Evolutionary conservation across 2,113 vertebrate species (phyloP).

Genomic region (Peromyscus maniculatus): DNA sequence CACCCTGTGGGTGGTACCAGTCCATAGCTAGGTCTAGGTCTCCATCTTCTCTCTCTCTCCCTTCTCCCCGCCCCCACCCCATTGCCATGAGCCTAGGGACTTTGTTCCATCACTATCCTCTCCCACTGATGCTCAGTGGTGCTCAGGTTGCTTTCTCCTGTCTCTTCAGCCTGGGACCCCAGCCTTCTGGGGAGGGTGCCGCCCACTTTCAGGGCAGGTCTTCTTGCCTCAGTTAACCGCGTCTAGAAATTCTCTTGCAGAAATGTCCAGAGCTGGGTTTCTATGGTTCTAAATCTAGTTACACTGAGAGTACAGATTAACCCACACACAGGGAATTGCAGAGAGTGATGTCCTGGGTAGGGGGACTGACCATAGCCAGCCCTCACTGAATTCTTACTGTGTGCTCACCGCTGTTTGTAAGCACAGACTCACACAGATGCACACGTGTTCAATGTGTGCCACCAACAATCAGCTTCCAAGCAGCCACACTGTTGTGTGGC

Average conservation of each 20-base stretch:
- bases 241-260: background rate
- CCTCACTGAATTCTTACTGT: rapidly evolving
- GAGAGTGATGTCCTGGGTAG: background rate
- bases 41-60: background rate
- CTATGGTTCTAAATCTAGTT: background rate
- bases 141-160: background rate
- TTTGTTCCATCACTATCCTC: background rate
- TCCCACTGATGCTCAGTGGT: no score
- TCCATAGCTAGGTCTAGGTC: background rate
- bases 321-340: background rate
- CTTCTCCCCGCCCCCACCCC: background rate
- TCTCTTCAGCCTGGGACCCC: background rate
- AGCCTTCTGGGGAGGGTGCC: background rate
- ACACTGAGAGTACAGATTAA: background rate
- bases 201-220: background rate
- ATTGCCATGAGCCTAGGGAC: background rate
- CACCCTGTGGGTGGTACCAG: background rate
- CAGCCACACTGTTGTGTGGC: background rate
- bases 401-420: background rate
- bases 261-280: background rate
- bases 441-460: rapidly evolving
- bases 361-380: no score
- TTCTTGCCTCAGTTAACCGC: background rate
- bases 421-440: rapidly evolving
- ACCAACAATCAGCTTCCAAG: background rate